Evolutionary conservation across 1,140 invertebrate species (phyloP), one percentile per base, ranked within the genome.

Genomic region (Contarinia nasturtii): DNA sequence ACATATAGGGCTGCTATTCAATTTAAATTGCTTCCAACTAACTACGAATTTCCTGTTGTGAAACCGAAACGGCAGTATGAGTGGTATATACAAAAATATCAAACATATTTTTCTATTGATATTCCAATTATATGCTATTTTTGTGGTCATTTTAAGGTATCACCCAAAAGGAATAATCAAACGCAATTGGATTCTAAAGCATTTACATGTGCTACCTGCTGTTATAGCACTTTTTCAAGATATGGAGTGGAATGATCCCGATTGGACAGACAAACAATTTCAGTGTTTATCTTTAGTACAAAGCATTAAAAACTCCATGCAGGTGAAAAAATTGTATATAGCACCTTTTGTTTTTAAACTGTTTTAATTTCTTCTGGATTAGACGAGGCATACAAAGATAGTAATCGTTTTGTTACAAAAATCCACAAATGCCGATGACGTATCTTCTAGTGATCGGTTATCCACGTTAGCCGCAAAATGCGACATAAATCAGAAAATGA

Each of bases 131-230:
- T n/a, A n/a, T n/a, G n/a, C n/a, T n/a, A n/a, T n/a, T n/a, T n/a
- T n/a, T n/a, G n/a, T n/a, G n/a, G n/a, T n/a, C n/a, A n/a, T n/a
- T n/a, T n/a, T n/a, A n/a, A n/a, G n/a, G n/a, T 94, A 95, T 57
- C 82, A 91, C 55, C 90, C 92, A 0, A 94, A 93, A 68, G 94
- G 94, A 22, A 91, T 98, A 50, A 67, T 98, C 2, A 96, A 96
- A 61, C 77, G 79, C 8, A 88, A 89, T 57, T 98, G 95, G 95
- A 84, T 96, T 70, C 72, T 79, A 10, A 98, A 98, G 69, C 89
- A 98, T 63, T 68, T 95, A 7, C 76, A 83, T 54, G 71, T 87
- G 44, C 74, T 98, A 51, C 93, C 95, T 15, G 82, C 91, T 3
- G 80, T 97, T 1, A 79, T 95, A 44, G 88, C 95, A 8, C 74